Percentiles rank a stretch among this genome's conserved stretches.
Conservation (phyloP, 2,113 vertebrate species). For the Sander vitreus region DNA sequence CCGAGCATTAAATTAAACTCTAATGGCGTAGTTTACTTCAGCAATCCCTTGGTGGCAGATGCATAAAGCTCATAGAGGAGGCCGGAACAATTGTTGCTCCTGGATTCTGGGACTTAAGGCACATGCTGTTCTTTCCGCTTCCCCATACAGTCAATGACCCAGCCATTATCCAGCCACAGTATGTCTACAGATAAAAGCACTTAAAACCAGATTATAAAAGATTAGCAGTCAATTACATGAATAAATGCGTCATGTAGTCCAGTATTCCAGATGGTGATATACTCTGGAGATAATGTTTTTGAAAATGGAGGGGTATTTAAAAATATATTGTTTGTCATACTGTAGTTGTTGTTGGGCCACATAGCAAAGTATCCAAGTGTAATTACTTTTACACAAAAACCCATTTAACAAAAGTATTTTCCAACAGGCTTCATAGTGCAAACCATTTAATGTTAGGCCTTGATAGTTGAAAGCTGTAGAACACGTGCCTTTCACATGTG, state of each 20-base stretch:
- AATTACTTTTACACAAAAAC: slow-evolving; percentile 42
- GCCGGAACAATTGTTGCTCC: slow-evolving; percentile 30
- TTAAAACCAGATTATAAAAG: slow-evolving; percentile 74
- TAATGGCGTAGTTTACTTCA: slow-evolving; percentile 6
- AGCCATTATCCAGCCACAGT: slow-evolving; percentile 61
- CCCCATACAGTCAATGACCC: slow-evolving; percentile 46
- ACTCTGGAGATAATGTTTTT: slow-evolving; percentile 31
- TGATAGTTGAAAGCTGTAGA: slow-evolving; percentile 43
- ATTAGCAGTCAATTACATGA: slow-evolving; percentile 75
- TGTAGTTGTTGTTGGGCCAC: slow-evolving; percentile 14
- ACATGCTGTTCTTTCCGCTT: slow-evolving; percentile 49
- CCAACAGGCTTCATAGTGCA: slow-evolving; percentile 17
- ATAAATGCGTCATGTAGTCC: slow-evolving; percentile 54
- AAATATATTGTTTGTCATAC: slow-evolving; percentile 23
- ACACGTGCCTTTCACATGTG: slow-evolving; percentile 68
- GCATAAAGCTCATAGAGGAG: slow-evolving; percentile 28
- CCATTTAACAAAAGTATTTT: slow-evolving; percentile 12
- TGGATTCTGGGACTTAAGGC: slow-evolving; percentile 31
- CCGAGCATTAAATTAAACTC: slow-evolving; percentile 36
- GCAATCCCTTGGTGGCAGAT: slow-evolving; percentile 9
- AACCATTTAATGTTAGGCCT: slow-evolving; percentile 17
- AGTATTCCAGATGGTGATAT: slow-evolving; percentile 51
- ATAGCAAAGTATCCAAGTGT: slow-evolving; percentile 13
- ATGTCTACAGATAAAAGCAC: slow-evolving; percentile 69
- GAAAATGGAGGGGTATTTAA: slow-evolving; percentile 1